These are phyloP conservation scores for Leguminivora glycinivorella DNA, from an alignment of 1,140 invertebrate species.

Conservation along the genomic window DNA sequence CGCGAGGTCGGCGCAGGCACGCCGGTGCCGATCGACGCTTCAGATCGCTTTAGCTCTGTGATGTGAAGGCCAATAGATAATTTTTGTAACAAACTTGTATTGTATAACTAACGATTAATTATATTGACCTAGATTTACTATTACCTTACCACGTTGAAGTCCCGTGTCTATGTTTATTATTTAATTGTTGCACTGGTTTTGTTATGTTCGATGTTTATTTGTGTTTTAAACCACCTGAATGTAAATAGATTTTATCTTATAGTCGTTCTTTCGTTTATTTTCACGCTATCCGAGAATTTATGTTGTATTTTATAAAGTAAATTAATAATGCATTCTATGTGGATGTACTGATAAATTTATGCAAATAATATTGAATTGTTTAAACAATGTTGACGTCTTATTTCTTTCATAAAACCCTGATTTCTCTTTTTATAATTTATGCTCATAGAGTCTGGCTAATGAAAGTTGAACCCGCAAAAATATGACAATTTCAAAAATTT, in stretches of 20 bases:
- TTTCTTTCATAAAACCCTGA: neutral
- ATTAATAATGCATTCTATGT: conserved; percentile 68
- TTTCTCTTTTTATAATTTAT: neutral
- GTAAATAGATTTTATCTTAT: conserved; percentile 70
- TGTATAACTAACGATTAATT: conserved; percentile 73
- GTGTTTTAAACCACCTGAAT: conserved; percentile 73
- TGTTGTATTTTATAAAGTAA: conserved; percentile 72
- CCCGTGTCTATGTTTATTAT: conserved; percentile 76
- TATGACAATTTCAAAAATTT: too few species aligned
- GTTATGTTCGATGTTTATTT: conserved; percentile 76
- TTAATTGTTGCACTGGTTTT: conserved; percentile 77
- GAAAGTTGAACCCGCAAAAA: too few species aligned
- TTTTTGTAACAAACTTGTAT: conserved; percentile 72
- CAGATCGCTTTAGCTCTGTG: conserved; percentile 71
- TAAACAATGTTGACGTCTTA: conserved; percentile 51
- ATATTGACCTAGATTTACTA: conserved; percentile 64
- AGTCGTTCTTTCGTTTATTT: conserved; percentile 66
- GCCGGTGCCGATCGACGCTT: conserved; percentile 44
- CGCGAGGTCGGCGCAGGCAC: conserved; percentile 36
- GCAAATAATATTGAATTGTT: conserved; percentile 79
- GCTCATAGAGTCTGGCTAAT: too few species aligned
- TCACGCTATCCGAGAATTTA: conserved; percentile 69
- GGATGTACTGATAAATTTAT: conserved; percentile 78
- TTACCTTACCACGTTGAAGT: conserved; percentile 74
- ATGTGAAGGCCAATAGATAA: conserved; percentile 75